phyloP scores from a whole-genome alignment of 2,113 vertebrate species.

The Danionella cerebrum region DNA sequence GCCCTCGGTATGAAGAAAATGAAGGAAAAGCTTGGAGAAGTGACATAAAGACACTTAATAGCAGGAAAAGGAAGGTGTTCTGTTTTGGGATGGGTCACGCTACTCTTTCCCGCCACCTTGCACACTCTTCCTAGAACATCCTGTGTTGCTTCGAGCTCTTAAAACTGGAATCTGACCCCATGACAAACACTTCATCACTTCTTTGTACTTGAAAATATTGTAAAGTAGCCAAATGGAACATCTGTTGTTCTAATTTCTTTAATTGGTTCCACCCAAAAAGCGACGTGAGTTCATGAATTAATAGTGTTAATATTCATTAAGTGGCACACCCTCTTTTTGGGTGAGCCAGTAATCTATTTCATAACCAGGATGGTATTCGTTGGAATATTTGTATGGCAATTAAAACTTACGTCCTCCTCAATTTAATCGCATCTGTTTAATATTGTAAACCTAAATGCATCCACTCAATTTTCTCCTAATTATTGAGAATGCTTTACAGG shows the following conservation, averaged over 20 bases:
- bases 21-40: slow-evolving; percentile 33
- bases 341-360: not conserved
- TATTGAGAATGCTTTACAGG: not conserved
- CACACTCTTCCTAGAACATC: slow-evolving; percentile 22
- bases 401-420: slow-evolving; percentile 31
- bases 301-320: slow-evolving; percentile 14
- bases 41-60: slow-evolving; percentile 31
- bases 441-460: not conserved
- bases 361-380: slow-evolving; percentile 44
- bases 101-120: slow-evolving; percentile 32
- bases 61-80: slow-evolving; percentile 31
- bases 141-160: not conserved
- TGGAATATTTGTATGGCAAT: slow-evolving; percentile 38
- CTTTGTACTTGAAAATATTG: not conserved
- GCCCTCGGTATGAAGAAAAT: slow-evolving; percentile 11
- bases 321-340: slow-evolving; percentile 10
- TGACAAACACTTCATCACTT: not conserved
- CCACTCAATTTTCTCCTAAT: not conserved
- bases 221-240: slow-evolving; percentile 24
- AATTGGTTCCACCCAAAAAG: slow-evolving; percentile 17
- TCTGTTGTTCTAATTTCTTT: slow-evolving; percentile 36
- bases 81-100: slow-evolving; percentile 31
- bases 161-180: slow-evolving; percentile 7
- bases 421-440: no score
- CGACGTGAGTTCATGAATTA: slow-evolving; percentile 33